A percentile compares a stretch with the other conserved stretches of the same genome.
These are phyloP conservation scores for Neuroterus valhalla DNA, from an alignment of 1,140 invertebrate species.

Conservation along the genomic window DNA sequence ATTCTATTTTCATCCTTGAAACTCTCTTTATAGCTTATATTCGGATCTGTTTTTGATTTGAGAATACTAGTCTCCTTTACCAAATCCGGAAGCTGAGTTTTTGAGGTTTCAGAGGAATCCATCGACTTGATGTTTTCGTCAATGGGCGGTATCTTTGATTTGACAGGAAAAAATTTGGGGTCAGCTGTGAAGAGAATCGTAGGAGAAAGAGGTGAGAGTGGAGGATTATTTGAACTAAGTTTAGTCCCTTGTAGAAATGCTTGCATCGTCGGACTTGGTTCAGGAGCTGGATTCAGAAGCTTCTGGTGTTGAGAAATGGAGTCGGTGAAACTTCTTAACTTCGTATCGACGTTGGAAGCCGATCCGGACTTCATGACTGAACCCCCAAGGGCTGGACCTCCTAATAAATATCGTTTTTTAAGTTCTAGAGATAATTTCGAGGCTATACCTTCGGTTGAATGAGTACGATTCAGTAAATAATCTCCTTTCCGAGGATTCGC, in stretches of 20 bases:
- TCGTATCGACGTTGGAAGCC: conserved; percentile 87
- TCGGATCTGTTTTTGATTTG: conserved; percentile 59
- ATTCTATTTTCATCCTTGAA: conserved; percentile 3
- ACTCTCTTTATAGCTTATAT: conserved; percentile 37
- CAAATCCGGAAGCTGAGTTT: conserved; percentile 66
- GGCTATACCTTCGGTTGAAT: conserved; percentile 89
- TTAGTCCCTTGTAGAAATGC: conserved; percentile 79
- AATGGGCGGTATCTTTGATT: conserved; percentile 31
- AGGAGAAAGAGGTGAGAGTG: conserved; percentile 64
- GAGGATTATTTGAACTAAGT: conserved; percentile 60
- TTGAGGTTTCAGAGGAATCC: conserved; percentile 40
- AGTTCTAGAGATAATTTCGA: conserved; percentile 89
- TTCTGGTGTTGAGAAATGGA: conserved; percentile 93
- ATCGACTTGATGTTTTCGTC: conserved; percentile 28
- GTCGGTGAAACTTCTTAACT: conserved; percentile 87
- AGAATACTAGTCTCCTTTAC: conserved; percentile 69
- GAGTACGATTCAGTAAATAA: conserved; percentile 86
- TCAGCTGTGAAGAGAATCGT: conserved; percentile 48
- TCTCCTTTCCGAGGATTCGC: conserved; percentile 78
- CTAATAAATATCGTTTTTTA: conserved; percentile 88
- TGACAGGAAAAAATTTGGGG: conserved; percentile 57
- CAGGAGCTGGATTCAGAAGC: conserved; percentile 85
- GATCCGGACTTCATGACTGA: conserved; percentile 89
- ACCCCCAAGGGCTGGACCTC: conserved; percentile 78
- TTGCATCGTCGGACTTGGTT: conserved; percentile 85